Base-by-base conservation (phyloP, 2,113 vertebrate species). In the Diphyllodes magnificus region DNA sequence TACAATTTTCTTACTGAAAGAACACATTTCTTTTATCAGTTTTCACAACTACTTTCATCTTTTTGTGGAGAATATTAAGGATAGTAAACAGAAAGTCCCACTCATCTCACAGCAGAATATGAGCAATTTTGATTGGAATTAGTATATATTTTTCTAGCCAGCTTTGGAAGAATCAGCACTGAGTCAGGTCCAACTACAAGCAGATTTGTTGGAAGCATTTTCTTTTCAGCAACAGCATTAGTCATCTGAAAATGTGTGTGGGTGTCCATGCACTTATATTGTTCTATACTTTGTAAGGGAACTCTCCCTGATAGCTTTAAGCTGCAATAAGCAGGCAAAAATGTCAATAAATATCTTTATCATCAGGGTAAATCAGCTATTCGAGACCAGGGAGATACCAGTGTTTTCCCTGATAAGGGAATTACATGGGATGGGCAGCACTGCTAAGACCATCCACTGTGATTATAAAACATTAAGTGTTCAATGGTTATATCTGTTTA, bases 171-270 rank as follows among this genome's bases (percentile, higher is more conserved):
- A 82, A 73, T 54, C 70, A 77, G 50, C 53, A 75, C 11, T 69
- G 53, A 77, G 8, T 71, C 23, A 64, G 45, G 53, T 81, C 71
- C 82, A 90, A 68, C 37, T 88, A 50, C 40, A 91, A 69, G 53
- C n/a, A 85, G 35, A 82, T 80, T 82, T 82, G 30, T 51, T 88
- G 88, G 82, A 97, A 86, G 22, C 22, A 40, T 64, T 90, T 96
- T 70, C 65, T 63, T 89, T 79, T 79, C 73, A 78, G 56, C 49
- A 95, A 68, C 44, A 88, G 33, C 10, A 78, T 16, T 14, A 90
- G 15, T 80, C 5, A 56, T 78, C 44, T 88, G 68, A 78, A 88
- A 66, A 76, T 16, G 39, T n/a, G 13, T 22, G 27, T 57, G 65
- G 24, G 61, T 80, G 78, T 65, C 42, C 42, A 21, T 9, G 15